Conservation (phyloP, 2,113 vertebrate genomes). For the Petroica traversi region DNA sequence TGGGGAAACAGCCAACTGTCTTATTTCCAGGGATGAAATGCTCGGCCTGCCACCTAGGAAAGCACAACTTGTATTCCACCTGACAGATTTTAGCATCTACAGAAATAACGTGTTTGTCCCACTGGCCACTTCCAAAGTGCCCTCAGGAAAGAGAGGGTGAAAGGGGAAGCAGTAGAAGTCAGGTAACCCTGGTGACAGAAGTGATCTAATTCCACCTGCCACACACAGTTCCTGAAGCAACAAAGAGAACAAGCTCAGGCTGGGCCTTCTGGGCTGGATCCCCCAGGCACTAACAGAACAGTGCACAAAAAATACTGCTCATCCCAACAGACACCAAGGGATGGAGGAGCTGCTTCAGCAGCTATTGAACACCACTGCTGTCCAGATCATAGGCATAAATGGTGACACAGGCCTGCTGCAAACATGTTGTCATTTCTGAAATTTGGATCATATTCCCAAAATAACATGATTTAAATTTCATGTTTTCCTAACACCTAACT, state of each 20-base stretch:
- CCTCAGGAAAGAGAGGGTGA: not conserved
- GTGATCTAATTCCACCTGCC: not conserved
- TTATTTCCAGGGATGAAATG: not conserved
- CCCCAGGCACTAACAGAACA: not conserved
- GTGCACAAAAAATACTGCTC: not conserved
- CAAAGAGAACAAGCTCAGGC: not conserved
- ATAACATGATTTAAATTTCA: not conserved
- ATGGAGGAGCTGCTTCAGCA: not conserved
- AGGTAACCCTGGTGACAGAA: not conserved
- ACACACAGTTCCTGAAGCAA: not conserved
- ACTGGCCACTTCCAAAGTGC: not conserved
- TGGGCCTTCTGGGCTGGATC: not conserved
- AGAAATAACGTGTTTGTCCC: not conserved
- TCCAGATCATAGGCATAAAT: not conserved
- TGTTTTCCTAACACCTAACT: not conserved
- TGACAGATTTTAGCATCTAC: not conserved
- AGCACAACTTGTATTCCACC: not conserved
- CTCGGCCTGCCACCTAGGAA: not conserved
- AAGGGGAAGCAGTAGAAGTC: not conserved
- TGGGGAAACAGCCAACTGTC: not conserved
- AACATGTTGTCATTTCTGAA: not conserved
- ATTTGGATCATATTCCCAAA: not conserved
- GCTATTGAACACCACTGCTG: not conserved
- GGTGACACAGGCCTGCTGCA: not conserved
- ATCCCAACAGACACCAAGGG: not conserved